Evolutionary conservation across 1,140 invertebrate genomes (phyloP), one percentile per base, ranked within the genome.

Genomic region (Eubasilissa regina): DNA sequence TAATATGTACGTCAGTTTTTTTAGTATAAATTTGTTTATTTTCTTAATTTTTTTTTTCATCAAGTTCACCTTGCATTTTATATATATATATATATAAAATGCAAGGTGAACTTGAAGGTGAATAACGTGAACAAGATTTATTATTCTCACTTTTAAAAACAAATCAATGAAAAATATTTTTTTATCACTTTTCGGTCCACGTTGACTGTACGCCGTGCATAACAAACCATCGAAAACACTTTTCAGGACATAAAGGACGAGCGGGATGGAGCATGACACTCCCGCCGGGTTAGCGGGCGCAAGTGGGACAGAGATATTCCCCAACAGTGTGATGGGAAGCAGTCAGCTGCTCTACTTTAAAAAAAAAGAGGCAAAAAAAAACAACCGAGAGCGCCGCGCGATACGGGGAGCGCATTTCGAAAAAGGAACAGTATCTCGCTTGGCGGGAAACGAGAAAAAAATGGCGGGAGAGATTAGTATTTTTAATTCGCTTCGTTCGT

Each of bases 161-260:
- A 6, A 35, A 6, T 35, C 17, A 19, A 60, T 9, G 7, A 21
- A 60, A 60, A 25, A 12, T 43, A 43, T 25, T 21, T 62, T 62
- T 21, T 72, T 21, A 75, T 75, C 55, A 17, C n/a, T 45, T 53
- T 60, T 62, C 43, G 15, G 10, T 55, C 6, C 19, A 15, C 51
- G 55, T 21, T 43, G 55, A 76, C 77, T 81, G 66, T 79, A 79
- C 73, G 64, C 53, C 62, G 80, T 77, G 80, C 77, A 81, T 81
- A 82, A 82, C 81, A 80, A 80, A 77, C 81, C 78, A 82, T 82
- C 81, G 81, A 82, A 82, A 82, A 82, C 81, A 82, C 81, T 82
- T 82, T 82, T 82, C 81, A 78, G 81, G 77, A 79, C 80, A 82
- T 77, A 78, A 78, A 78, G 81, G 44, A 62, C 21, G 76, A 80